phyloP scores from a whole-genome alignment of 2,888 invertebrate species.

The Standfussiana lucernea region DNA sequence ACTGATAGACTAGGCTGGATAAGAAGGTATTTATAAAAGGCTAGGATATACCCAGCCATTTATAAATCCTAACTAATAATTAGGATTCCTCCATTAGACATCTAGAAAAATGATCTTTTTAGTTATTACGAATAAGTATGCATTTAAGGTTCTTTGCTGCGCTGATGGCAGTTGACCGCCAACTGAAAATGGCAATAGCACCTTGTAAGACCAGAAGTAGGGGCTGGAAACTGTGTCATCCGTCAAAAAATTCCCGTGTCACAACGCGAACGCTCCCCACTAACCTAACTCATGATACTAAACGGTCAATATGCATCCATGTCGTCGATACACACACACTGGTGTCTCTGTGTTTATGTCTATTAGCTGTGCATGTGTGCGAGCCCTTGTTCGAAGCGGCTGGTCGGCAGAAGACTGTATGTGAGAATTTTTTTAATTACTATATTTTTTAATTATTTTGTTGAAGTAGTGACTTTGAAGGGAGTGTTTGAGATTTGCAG shows the following conservation, averaged over 20 bases:
- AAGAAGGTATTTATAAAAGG: no score
- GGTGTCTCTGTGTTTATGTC: slow-evolving; percentile 72
- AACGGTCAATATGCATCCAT: slow-evolving; percentile 86
- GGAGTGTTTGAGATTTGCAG: neutral
- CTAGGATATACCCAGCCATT: no score
- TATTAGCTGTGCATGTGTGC: slow-evolving; percentile 74
- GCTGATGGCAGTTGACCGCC: neutral
- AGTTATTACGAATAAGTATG: no score
- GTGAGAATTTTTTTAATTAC: slow-evolving; percentile 66
- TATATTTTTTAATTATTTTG: slow-evolving; percentile 19
- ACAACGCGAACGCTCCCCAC: slow-evolving; percentile 69
- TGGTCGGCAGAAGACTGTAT: slow-evolving; percentile 73
- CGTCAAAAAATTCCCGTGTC: slow-evolving; percentile 53
- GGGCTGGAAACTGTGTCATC: neutral
- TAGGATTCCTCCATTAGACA: no score
- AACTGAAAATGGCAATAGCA: neutral
- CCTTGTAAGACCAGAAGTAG: neutral
- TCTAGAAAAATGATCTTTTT: no score
- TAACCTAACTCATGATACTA: slow-evolving; percentile 82
- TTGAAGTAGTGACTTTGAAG: neutral
- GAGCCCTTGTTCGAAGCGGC: slow-evolving; percentile 73
- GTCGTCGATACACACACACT: slow-evolving; percentile 66
- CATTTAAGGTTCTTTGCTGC: no score
- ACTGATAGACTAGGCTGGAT: no score
- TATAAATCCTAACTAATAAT: no score